Conservation (phyloP, 2,797 vertebrate genomes). For the Myripristis jacobus region DNA sequence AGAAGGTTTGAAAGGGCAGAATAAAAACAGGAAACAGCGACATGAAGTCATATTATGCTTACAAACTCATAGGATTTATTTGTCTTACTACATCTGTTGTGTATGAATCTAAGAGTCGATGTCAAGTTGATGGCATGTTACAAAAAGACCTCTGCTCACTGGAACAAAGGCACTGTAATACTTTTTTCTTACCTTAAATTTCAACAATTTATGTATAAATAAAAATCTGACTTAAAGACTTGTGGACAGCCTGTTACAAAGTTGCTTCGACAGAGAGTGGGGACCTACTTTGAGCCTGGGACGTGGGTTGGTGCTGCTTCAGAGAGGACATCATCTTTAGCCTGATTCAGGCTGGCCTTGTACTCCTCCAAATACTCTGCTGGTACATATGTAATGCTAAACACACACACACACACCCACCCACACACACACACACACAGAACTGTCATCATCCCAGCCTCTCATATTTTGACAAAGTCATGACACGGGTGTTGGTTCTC, state of each 20-base stretch:
- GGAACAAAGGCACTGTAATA: no score
- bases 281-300: conserved; percentile 68
- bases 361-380: conserved; percentile 94
- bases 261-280: neutral
- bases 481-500: conserved; percentile 1
- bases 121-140: no score
- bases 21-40: no score
- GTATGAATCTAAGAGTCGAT: no score
- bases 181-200: no score
- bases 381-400: conserved; percentile 94
- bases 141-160: no score
- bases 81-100: no score
- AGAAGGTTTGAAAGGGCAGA: no score
- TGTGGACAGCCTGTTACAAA: neutral
- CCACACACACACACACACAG: conserved; percentile 41
- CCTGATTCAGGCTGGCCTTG: conserved; percentile 82
- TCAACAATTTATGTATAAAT: no score
- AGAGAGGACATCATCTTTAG: conserved; percentile 74
- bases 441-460: conserved; percentile 43
- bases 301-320: conserved; percentile 27
- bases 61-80: no score
- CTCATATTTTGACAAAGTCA: conserved; percentile 18
- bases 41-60: no score
- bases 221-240: no score
- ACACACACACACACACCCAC: conserved; percentile 64